Base-by-base conservation (phyloP, 30 jellyfish, hydroid and myxozoan genomes). In the Cassiopea andromeda region DNA sequence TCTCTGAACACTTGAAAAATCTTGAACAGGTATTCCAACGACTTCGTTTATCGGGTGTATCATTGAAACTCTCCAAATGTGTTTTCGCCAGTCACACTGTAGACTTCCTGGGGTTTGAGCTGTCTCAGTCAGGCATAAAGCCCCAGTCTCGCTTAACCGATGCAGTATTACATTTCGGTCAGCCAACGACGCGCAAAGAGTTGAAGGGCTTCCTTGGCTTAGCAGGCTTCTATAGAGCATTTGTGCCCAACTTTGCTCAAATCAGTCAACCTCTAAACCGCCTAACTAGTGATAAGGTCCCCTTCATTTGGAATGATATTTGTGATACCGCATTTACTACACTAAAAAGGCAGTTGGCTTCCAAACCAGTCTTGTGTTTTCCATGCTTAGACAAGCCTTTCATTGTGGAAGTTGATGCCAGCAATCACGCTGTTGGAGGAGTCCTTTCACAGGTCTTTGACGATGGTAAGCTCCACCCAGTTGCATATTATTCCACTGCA, bases 151-250 rank as follows among this genome's bases (percentile, higher is more conserved):
- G 92, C 46, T 73, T 83, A 10, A 83, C 92, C 8, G 85, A 71
- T 4, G 92, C 92, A 83, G 69, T 83, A 13, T 2, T 15, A 48
- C 1, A 67, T 2, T 83, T 9, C 85, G 60, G 85, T 2, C 93
- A 57, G 44, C 93, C 93, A 1, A n/a, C 50, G 0, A 73, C 93
- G 43, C 17, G 87, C 74, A 85, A 85, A 49, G 80, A 85, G 73
- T 59, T 85, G 38, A 85, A 60, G 48, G 44, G 87, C 16, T 89
- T 89, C 70, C 88, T 89, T 0, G 88, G 96, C 74, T 64, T 73
- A 8, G 87, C 93, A 16, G 93, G 93, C 27, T 85, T 85, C 46
- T 85, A 85, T 60, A 73, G 93, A 44, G 59, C 80, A 49, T 85
- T 85, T 46, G 74, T 85, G 54, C 80, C 85, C 9, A 73, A 85